phyloP scores from a whole-genome alignment of 2,888 invertebrate species.

The Thelaira solivaga region DNA sequence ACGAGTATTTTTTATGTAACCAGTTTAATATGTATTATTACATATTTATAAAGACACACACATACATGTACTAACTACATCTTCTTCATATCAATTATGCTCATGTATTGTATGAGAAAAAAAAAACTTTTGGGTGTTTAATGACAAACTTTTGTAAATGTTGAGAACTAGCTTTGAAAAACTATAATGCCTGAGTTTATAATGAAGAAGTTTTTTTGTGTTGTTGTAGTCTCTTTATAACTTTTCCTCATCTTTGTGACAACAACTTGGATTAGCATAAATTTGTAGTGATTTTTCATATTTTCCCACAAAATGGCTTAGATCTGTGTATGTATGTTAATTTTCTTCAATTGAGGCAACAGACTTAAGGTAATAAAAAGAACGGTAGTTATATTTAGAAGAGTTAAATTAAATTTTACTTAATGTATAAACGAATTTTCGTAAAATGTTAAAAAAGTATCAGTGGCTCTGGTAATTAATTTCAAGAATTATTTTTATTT shows the following conservation, averaged over 20 bases:
- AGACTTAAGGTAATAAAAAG: no score
- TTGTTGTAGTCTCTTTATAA: neutral
- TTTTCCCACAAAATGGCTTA: no score
- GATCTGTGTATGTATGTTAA: neutral
- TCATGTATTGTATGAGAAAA: slow-evolving; percentile 24
- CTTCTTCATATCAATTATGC: slow-evolving; percentile 22
- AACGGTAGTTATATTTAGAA: no score
- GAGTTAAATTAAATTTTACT: no score
- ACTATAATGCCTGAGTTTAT: slow-evolving; percentile 10
- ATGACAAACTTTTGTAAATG: slow-evolving; percentile 38
- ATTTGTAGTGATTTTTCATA: neutral
- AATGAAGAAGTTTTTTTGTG: slow-evolving; percentile 4
- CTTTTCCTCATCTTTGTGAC: neutral
- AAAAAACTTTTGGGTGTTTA: slow-evolving; percentile 38
- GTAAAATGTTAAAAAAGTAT: no score
- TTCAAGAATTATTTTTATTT: no score
- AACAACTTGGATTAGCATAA: slow-evolving; percentile 16
- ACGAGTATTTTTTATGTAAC: neutral
- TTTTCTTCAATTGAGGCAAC: neutral
- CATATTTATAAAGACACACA: no score
- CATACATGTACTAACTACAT: no score
- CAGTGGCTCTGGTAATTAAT: no score
- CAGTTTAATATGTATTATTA: no score
- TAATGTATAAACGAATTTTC: no score
- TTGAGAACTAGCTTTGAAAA: slow-evolving; percentile 26